Percentiles rank a stretch among this genome's conserved stretches.
Conservation (phyloP, 2,888 invertebrate species). For the Trissolcus brochymenae region DNA sequence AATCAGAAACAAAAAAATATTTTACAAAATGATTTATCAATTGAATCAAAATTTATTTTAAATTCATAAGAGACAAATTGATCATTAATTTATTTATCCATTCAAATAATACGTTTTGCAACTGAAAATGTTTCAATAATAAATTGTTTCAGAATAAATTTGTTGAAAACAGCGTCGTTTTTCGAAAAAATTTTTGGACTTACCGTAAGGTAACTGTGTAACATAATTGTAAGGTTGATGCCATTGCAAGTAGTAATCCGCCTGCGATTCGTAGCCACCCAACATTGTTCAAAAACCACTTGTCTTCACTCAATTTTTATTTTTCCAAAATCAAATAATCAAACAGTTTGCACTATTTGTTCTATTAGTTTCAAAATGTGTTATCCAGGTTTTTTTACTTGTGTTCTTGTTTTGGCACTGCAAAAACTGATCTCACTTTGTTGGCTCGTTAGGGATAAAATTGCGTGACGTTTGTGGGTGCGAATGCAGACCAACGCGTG, state of each 20-base stretch:
- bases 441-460: slow-evolving; percentile 10
- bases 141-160: no score
- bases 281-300: slow-evolving; percentile 63
- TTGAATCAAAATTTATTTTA: no score
- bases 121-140: no score
- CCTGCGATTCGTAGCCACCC: slow-evolving; percentile 73
- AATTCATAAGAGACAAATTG: no score
- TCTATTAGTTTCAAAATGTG: not conserved
- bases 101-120: no score
- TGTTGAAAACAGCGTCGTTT: not conserved
- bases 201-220: slow-evolving; percentile 73
- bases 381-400: not conserved
- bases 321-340: not conserved
- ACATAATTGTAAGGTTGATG: slow-evolving; percentile 75
- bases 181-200: slow-evolving; percentile 16
- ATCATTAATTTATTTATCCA: no score
- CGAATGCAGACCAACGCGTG: slow-evolving; percentile 56
- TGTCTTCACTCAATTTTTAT: not conserved
- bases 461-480: slow-evolving; percentile 28
- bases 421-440: not conserved
- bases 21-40: no score
- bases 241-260: slow-evolving; percentile 75
- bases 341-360: not conserved
- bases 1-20: not conserved
- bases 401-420: no score